Evolutionary conservation across 2,113 vertebrate species (phyloP).

Genomic region (Bos indicus): DNA sequence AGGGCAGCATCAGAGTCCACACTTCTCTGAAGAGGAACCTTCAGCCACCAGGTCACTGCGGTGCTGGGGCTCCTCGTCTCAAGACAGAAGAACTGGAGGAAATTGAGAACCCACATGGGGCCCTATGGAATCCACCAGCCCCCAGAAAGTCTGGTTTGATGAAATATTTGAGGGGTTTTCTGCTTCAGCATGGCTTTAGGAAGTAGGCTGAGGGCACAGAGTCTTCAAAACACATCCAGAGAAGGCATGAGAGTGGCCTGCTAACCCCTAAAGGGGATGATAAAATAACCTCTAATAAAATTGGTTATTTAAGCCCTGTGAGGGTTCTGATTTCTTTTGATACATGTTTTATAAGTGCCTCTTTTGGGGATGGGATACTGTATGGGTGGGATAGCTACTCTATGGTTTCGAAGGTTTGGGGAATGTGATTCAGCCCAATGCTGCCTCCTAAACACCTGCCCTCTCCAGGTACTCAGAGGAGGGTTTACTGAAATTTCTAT

Average conservation of each 20-base stretch:
- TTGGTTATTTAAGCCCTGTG: neutral
- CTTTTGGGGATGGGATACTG: neutral
- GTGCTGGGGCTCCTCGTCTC: neutral
- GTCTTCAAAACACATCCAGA: neutral
- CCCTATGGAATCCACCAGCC: neutral
- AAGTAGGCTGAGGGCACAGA: neutral
- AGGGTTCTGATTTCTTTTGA: neutral
- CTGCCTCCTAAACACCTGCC: neutral
- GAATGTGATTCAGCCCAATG: neutral
- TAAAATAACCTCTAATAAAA: conserved; percentile 53
- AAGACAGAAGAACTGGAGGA: neutral
- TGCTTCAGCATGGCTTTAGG: conserved; percentile 12
- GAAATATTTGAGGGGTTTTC: conserved; percentile 38
- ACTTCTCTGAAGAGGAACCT: neutral
- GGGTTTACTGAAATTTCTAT: neutral
- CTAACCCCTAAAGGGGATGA: neutral
- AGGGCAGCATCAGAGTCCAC: neutral
- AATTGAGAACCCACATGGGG: neutral
- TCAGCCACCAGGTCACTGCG: neutral
- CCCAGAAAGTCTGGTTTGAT: conserved; percentile 24
- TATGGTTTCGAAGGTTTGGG: neutral
- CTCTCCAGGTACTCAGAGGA: neutral
- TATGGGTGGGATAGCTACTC: neutral
- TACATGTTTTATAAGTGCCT: neutral
- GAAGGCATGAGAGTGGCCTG: neutral